A percentile compares a stretch with the other conserved stretches of the same genome.
Evolutionary conservation across 2,113 vertebrate species (phyloP).

Genomic region (Dasyurus viverrinus): DNA sequence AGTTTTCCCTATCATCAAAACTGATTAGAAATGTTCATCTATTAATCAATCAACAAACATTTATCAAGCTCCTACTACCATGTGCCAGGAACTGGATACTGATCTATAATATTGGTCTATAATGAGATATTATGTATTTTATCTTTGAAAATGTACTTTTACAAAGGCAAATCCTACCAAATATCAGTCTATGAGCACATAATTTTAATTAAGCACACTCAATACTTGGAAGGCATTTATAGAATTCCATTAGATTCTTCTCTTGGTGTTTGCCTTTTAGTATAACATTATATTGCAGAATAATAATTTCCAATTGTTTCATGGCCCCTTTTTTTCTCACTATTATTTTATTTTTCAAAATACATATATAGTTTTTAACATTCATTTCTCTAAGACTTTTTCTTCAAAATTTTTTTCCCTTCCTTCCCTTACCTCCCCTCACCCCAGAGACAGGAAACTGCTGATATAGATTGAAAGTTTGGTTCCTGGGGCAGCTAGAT

Average conservation of each 20-base stretch:
- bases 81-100: not conserved
- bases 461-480: too few relatives aligned
- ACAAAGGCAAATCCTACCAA: not conserved
- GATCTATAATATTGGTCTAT: not conserved
- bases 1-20: not conserved
- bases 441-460: too few relatives aligned
- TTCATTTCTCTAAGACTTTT: too few relatives aligned
- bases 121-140: not conserved
- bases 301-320: not conserved
- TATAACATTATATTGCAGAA: not conserved
- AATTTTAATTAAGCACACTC: not conserved
- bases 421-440: too few relatives aligned
- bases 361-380: too few relatives aligned
- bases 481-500: too few relatives aligned
- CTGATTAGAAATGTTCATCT: too few relatives aligned
- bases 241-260: not conserved
- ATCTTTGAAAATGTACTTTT: not conserved
- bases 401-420: too few relatives aligned
- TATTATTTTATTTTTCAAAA: too few relatives aligned
- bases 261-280: not conserved
- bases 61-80: not conserved
- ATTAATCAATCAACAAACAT: not conserved
- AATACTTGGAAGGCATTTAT: not conserved
- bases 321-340: too few relatives aligned
- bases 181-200: not conserved